Percentiles rank a stretch among this genome's conserved stretches.
phyloP scores from a whole-genome alignment of 2,797 vertebrate genomes.

The Tokudaia tokunoshimensis region DNA sequence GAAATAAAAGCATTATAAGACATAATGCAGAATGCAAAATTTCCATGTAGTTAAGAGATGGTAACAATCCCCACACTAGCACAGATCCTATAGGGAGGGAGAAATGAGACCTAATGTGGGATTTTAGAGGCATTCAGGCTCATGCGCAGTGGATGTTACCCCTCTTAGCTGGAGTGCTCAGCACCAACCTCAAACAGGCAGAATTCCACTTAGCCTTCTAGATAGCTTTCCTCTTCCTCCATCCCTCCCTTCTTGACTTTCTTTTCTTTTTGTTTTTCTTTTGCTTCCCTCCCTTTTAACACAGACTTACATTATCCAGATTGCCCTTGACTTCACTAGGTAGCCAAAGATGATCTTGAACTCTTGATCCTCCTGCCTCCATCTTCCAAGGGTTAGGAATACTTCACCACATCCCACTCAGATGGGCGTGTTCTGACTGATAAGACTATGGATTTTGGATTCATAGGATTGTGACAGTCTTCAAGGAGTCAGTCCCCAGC shows the following conservation, averaged over 20 bases:
- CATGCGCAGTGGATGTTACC: background rate
- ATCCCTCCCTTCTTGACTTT: background rate
- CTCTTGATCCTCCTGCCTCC: background rate
- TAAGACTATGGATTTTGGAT: background rate
- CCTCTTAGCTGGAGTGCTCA: background rate
- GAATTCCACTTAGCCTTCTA: background rate
- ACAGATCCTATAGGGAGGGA: background rate
- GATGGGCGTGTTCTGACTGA: background rate
- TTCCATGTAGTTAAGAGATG: slow-evolving; percentile 1
- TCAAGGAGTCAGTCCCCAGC: background rate
- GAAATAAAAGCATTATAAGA: slow-evolving; percentile 3
- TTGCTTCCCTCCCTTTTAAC: background rate
- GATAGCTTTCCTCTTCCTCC: background rate
- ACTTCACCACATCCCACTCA: background rate
- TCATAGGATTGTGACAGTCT: background rate
- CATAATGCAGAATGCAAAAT: background rate
- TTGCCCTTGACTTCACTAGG: background rate
- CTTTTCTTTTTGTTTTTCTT: background rate
- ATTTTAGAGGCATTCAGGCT: slow-evolving; percentile 1
- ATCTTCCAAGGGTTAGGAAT: background rate
- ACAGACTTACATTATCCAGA: background rate
- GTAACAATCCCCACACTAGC: background rate
- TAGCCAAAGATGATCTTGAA: background rate
- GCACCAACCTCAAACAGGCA: background rate
- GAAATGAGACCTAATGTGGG: background rate